phyloP scores from a whole-genome alignment of 1,140 invertebrate genomes.

The Drepana arcuata region DNA sequence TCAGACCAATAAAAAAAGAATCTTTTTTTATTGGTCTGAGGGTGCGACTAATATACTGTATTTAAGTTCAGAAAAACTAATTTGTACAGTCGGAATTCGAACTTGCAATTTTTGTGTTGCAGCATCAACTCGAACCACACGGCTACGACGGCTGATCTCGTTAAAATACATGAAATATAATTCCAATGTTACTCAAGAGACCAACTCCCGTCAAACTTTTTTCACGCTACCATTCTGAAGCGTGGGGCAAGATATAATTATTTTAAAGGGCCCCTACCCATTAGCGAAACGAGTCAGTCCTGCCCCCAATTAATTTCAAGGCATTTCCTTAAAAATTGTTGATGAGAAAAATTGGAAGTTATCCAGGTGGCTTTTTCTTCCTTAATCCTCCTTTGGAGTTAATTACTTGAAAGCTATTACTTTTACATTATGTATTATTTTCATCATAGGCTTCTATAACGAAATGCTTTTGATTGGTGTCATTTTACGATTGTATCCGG shows the following conservation, averaged over 20 bases:
- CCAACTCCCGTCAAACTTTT: not conserved
- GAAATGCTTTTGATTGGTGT: no score
- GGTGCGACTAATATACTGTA: not conserved
- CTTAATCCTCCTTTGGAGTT: no score
- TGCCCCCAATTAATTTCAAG: conserved; percentile 14
- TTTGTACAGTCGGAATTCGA: no score
- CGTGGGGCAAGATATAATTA: conserved; percentile 9
- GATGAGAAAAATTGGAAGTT: conserved; percentile 21
- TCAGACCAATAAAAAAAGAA: no score
- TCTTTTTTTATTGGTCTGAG: no score
- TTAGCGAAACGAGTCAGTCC: conserved; percentile 9
- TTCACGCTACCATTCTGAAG: not conserved
- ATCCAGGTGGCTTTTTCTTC: conserved; percentile 14
- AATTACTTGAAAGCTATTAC: no score
- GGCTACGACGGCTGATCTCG: not conserved
- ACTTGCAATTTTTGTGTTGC: no score
- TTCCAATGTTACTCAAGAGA: not conserved
- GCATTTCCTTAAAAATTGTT: conserved; percentile 18
- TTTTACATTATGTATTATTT: no score
- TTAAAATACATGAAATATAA: conserved; percentile 6
- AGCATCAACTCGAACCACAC: not conserved
- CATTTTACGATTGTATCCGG: no score
- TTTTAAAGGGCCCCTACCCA: conserved; percentile 5
- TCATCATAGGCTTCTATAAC: no score
- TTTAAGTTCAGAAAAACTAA: no score